phyloP scores from a whole-genome alignment of 2,888 invertebrate species.

The Branchellion lobata region DNA sequence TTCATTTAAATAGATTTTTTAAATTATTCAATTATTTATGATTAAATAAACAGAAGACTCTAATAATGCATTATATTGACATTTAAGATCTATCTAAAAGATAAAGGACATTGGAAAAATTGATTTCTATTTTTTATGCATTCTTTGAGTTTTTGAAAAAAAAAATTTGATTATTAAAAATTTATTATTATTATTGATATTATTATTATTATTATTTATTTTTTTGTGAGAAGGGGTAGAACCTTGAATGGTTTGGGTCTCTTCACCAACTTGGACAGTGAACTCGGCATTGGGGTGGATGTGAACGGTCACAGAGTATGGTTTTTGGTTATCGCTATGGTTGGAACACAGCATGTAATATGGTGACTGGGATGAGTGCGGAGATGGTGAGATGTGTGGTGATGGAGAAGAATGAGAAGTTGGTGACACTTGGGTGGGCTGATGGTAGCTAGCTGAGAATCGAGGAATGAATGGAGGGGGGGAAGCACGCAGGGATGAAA shows the following conservation, averaged over 20 bases:
- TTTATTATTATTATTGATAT: too few relatives aligned
- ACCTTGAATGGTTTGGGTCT: constrained; percentile 41
- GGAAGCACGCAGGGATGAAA: not conserved
- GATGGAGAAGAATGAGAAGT: not conserved
- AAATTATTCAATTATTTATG: too few relatives aligned
- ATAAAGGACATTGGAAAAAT: too few relatives aligned
- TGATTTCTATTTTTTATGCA: too few relatives aligned
- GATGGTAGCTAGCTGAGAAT: not conserved
- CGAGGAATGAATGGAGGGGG: constrained; percentile 4
- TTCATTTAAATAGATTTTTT: too few relatives aligned
- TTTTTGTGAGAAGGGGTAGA: too few relatives aligned
- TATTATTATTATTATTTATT: too few relatives aligned
- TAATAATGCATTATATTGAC: too few relatives aligned
- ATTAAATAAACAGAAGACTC: too few relatives aligned
- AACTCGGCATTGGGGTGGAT: constrained; percentile 24
- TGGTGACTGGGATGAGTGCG: not conserved
- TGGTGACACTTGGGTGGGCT: not conserved
- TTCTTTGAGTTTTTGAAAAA: too few relatives aligned
- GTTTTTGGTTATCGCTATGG: not conserved
- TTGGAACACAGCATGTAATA: not conserved
- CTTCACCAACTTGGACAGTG: constrained; percentile 8
- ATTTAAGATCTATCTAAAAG: too few relatives aligned
- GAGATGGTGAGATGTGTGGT: not conserved
- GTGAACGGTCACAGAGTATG: constrained; percentile 29
- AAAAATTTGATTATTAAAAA: too few relatives aligned